Evolutionary conservation across 2,888 invertebrate species (phyloP), one percentile per base, ranked within the genome.

Genomic region (Synanthedon tipuliformis): DNA sequence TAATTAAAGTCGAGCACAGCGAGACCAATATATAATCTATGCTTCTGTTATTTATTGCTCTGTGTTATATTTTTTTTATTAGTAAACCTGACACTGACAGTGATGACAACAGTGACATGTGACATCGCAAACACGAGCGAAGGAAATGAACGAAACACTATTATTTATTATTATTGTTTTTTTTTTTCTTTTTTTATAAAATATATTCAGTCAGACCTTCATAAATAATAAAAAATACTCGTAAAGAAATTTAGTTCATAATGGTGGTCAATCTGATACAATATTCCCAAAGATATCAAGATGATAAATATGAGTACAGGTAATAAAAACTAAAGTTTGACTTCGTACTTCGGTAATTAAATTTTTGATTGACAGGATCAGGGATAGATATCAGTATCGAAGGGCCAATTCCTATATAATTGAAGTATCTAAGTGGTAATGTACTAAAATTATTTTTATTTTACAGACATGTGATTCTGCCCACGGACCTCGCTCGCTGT

Each of bases 261-360:
- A 92, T 93, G 93, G 92, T 94, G 3, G 89, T 90, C 45, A 94
- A 94, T 71, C 92, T 94, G 75, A 96, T 97, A 68, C 95, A 95
- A 68, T 97, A 97, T 78, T 97, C 96, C 0, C 96, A 96, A 71
- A 95, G 96, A 75, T 97, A 97, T 69, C 90, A 88, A 58, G 97
- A 97, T 78, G 94, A 94, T 62, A 89, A 91, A 51, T 97, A 92
- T 73, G 97, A 97, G 74, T 97, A 97, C 81, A 93, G 95, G 95
- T 95, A 23, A 23, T 18, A 78, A 74, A 71, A 41, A 27, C 27
- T 4, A 34, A 23, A 23, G 23, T 23, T 23, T 23, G 1, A 34
- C 10, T 34, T 34, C 34, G 8, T 34, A 34, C 10, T 3, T 34
- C 5, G 7, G 23, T 23, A 23, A 23, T 5, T 5, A 23, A 23